These are phyloP conservation scores for Carassius gibelio DNA, from an alignment of 2,113 vertebrate genomes.

Conservation along the genomic window DNA sequence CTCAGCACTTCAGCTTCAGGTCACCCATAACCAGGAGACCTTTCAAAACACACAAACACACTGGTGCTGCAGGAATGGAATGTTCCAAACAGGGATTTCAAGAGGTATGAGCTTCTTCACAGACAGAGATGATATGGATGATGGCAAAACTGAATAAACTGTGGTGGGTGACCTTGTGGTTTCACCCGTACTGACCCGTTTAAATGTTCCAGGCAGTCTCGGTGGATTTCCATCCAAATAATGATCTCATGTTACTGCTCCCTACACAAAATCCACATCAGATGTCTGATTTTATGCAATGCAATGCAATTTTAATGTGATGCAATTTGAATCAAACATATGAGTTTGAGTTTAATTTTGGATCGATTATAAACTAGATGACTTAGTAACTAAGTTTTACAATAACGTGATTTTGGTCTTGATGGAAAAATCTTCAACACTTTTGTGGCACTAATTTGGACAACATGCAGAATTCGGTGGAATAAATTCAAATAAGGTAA, in stretches of 20 bases:
- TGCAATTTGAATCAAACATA: not conserved
- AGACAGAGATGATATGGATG: conserved; percentile 48
- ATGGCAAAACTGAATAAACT: conserved; percentile 41
- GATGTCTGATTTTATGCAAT: not conserved
- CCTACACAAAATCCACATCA: not conserved
- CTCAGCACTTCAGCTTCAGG: conserved; percentile 37
- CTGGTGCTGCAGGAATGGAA: conserved; percentile 18
- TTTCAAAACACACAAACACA: conserved; percentile 44
- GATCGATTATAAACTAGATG: not conserved
- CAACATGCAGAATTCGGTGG: not conserved
- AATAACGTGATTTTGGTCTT: not conserved
- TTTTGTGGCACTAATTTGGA: not conserved
- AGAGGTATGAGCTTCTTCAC: conserved; percentile 28
- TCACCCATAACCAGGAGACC: conserved; percentile 47
- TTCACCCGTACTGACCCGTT: conserved; percentile 21
- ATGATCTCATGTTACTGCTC: conserved; percentile 1
- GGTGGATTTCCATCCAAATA: conserved; percentile 13
- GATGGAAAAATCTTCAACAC: not conserved
- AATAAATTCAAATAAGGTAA: not conserved
- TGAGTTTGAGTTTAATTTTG: not conserved
- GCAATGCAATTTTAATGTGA: not conserved
- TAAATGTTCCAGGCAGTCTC: conserved; percentile 9
- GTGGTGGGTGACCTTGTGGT: conserved; percentile 20
- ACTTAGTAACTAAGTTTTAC: not conserved
- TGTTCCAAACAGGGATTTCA: conserved; percentile 19